phyloP scores from a whole-genome alignment of 2,888 invertebrate species.

The Synanthedon myopaeformis region DNA sequence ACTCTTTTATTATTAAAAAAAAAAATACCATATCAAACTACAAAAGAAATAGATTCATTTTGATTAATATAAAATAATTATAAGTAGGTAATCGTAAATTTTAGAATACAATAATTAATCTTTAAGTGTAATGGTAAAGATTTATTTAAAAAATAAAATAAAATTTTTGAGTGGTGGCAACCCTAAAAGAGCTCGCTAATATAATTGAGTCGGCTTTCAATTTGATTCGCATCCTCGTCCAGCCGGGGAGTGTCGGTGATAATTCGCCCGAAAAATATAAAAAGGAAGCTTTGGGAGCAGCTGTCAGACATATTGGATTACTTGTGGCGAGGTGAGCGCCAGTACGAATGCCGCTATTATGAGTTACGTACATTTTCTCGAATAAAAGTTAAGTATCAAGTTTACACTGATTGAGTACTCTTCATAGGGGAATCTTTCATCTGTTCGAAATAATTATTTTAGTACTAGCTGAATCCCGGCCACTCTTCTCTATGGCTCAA shows the following conservation, averaged over 20 bases:
- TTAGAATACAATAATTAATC: too few species aligned
- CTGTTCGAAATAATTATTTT: neutral
- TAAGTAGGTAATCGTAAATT: too few species aligned
- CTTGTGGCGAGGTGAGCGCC: constrained; percentile 14
- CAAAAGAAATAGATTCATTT: too few species aligned
- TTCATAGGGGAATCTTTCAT: neutral
- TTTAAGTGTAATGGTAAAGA: too few species aligned
- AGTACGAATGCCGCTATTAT: constrained; percentile 7
- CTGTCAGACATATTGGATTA: constrained; percentile 66
- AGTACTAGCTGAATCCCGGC: too few species aligned
- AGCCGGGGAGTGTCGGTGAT: constrained; percentile 61
- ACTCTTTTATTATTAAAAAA: too few species aligned
- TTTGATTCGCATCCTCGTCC: constrained; percentile 66
- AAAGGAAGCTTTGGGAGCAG: constrained; percentile 50
- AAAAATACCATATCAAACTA: too few species aligned
- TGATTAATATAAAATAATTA: too few species aligned
- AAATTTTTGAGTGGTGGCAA: constrained; percentile 13
- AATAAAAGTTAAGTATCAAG: constrained; percentile 18
- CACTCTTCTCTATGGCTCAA: too few species aligned
- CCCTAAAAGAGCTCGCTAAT: constrained; percentile 52
- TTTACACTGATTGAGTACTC: constrained; percentile 6
- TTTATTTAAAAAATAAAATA: too few species aligned
- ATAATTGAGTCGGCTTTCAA: constrained; percentile 70
- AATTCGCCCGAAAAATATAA: constrained; percentile 69
- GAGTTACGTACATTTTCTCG: constrained; percentile 8